Base-by-base conservation (phyloP, 92 coral and sea anemone species). In the Chrysogorgia sp. region DNA sequence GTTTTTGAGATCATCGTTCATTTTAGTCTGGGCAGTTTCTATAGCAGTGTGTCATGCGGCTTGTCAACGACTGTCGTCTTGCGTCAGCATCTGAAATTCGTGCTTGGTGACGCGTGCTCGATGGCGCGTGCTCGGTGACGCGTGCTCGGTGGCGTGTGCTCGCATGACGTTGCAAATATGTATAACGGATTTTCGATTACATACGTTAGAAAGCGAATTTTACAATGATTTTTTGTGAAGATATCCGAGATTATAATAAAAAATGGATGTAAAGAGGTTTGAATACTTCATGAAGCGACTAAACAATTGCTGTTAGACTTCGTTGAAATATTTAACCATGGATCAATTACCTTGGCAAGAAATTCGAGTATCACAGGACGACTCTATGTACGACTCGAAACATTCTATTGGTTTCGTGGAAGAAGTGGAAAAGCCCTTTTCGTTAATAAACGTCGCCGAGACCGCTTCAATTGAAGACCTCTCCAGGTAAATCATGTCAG, bases 101-200 rank as follows among this genome's bases (percentile, higher is more conserved):
- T n/a, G n/a, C n/a, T n/a, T n/a, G n/a, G n/a, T n/a, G n/a, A n/a
- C n/a, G n/a, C n/a, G n/a, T n/a, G n/a, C n/a, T n/a, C n/a, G n/a
- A n/a, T n/a, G n/a, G n/a, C n/a, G n/a, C n/a, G 43, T 12, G 10
- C 53, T 47, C 2, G 53, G 15, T 7, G 15, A 7, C 15, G 53
- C 53, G 53, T 47, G 53, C n/a, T 7, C 15, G n/a, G n/a, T 47
- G 53, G 53, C 53, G 53, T 47, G 53, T n/a, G n/a, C n/a, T n/a
- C n/a, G n/a, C 53, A 7, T 5, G 6, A 37, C 43, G 12, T 37
- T 47, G 53, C 14, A 15, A 47, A n/a, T 47, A 12, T 6, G 53
- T 47, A n/a, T n/a, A 47, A 47, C 53, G 53, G 53, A 15, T 6
- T 47, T 47, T 47, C 15, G 14, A 2, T 6, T n/a, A n/a, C n/a